Evolutionary conservation across 2,888 invertebrate species (phyloP), one percentile per base, ranked within the genome.

Genomic region (Steinernema hermaphroditum): DNA sequence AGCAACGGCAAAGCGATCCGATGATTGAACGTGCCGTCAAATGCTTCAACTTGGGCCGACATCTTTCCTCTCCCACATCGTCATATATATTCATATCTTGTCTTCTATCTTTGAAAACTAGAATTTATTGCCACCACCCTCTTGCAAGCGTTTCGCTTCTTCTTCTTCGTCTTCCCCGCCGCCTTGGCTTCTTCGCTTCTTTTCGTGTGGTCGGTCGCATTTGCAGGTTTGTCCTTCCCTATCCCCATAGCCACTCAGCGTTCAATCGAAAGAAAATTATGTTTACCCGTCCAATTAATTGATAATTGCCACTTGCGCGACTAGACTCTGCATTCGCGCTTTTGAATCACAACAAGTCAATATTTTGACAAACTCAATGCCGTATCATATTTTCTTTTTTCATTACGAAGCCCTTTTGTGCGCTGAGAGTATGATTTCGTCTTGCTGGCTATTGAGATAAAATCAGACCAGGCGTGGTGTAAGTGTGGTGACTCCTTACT

Each of bases 81-180:
- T 62, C 62, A 62, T 62, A 62, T 62, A 62, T 62, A 62, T 62
- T 62, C 62, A 62, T 62, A 62, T 62, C 62, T 62, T 62, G 62
- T 62, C 62, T 62, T 62, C 62, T 62, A 62, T 62, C 62, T 62
- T 62, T 62, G 62, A 62, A 62, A 62, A 62, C 62, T 32, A 29
- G 62, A 62, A 62, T 62, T 62, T 62, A 62, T 62, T 62, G 62
- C 62, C 32, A 16, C 29, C 29, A 16, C 29, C 29, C 34, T 62
- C 19, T 29, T 29, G 62, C 62, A 62, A 62, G 62, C 29, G 16
- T 32, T 62, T 32, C 32, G 62, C 62, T 29, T 29, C 62, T 62
- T 62, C 62, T 9, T 50, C 50, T 19, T 32, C n/a, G 32, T 14
- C 62, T 62, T 29, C 32, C 16, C 19, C 24, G 19, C 19, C 46